Conservation (phyloP, 2,797 vertebrate species). For the Arnoldichthys spilopterus region DNA sequence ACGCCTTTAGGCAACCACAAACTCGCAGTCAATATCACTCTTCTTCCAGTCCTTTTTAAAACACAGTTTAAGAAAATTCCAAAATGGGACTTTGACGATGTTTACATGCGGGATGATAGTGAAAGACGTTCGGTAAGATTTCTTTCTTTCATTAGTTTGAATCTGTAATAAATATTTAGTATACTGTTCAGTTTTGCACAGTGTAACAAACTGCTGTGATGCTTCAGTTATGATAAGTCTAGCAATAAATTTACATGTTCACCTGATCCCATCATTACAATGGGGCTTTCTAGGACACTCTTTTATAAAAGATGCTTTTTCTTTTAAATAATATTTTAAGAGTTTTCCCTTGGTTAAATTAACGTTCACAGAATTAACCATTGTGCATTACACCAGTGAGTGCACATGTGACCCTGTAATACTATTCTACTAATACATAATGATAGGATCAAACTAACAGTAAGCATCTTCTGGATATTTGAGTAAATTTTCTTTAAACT, state of each 20-base stretch:
- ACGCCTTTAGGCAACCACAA: background rate
- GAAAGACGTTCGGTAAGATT: constrained; percentile 61
- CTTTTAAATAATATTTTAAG: no score
- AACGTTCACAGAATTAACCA: no score
- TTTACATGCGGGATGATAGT: constrained; percentile 62
- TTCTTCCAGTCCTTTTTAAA: constrained; percentile 55
- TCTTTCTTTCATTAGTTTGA: background rate
- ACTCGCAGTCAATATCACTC: constrained; percentile 44
- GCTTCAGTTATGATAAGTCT: no score
- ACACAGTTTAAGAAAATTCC: constrained; percentile 62
- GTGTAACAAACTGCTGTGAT: no score
- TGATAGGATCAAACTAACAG: background rate
- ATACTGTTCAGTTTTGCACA: no score
- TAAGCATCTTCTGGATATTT: background rate
- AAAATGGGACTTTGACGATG: constrained; percentile 74
- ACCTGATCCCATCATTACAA: no score
- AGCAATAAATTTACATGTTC: no score
- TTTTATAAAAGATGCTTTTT: no score
- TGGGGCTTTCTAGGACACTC: no score
- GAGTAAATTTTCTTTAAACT: background rate
- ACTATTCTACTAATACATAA: background rate
- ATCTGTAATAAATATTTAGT: background rate
- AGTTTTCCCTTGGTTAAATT: no score
- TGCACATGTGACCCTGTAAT: no score
- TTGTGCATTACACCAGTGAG: no score